phyloP scores from a whole-genome alignment of 2,113 vertebrate genomes.

The Myrmophylax atrothorax region DNA sequence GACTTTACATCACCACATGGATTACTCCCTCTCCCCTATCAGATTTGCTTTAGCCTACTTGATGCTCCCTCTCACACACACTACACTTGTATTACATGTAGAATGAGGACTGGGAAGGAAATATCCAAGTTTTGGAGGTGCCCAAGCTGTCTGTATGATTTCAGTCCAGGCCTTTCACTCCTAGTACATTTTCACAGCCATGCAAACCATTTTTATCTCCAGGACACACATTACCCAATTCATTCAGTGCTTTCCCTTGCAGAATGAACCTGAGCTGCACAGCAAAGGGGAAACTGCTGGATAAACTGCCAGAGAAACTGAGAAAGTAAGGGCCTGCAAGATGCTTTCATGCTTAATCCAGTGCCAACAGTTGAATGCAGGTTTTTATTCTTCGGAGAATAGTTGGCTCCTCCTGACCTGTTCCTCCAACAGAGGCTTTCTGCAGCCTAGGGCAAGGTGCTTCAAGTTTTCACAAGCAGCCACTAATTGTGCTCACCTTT shows the following conservation, averaged over 20 bases:
- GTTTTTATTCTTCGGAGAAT: not conserved
- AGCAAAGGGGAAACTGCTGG: not conserved
- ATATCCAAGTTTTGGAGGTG: not conserved
- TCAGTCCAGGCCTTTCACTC: not conserved
- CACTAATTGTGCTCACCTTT: not conserved
- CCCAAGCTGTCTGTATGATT: not conserved
- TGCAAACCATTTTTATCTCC: fast-evolving
- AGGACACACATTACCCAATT: not conserved
- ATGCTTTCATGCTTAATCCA: not conserved
- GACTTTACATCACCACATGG: not conserved
- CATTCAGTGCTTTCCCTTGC: not conserved
- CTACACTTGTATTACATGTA: too few species aligned
- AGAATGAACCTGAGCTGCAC: not conserved
- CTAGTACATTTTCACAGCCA: not conserved
- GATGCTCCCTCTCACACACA: not conserved
- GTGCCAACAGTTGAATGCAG: not conserved
- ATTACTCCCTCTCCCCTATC: not conserved
- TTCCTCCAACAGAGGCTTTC: not conserved
- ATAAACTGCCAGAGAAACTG: not conserved
- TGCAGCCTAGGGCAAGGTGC: not conserved
- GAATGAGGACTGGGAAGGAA: not conserved
- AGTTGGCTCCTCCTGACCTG: not conserved
- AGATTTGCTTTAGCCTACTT: not conserved
- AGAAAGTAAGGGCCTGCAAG: not conserved
- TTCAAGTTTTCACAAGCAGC: not conserved